phyloP scores from a whole-genome alignment of 2,888 invertebrate genomes.

The Alcis repandata region DNA sequence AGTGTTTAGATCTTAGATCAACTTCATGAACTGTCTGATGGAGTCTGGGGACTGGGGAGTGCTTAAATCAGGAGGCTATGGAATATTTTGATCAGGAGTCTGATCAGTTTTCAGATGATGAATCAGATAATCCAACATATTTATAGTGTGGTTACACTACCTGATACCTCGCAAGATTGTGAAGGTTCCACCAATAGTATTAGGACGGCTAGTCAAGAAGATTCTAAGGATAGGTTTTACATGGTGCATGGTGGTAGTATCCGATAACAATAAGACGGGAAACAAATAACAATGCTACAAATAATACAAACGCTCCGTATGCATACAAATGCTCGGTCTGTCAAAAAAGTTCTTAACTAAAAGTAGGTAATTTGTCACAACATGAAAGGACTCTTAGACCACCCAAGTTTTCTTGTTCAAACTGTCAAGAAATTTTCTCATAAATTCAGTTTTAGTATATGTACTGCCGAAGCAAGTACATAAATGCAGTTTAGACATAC shows the following conservation, averaged over 20 bases:
- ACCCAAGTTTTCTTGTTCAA: not conserved
- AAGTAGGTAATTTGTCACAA: not conserved
- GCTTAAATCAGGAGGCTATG: not conserved
- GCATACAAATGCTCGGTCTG: constrained; percentile 60
- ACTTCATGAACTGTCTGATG: too few species aligned
- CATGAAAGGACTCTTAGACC: not conserved
- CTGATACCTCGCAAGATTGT: not conserved
- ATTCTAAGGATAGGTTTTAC: not conserved
- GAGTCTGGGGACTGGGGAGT: too few species aligned
- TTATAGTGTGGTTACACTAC: not conserved
- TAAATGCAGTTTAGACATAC: constrained; percentile 24
- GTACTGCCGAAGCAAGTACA: too few species aligned
- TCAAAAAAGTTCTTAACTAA: constrained; percentile 59
- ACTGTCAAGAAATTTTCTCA: not conserved
- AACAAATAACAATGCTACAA: constrained; percentile 48
- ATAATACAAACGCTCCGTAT: constrained; percentile 56
- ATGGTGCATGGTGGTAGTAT: not conserved
- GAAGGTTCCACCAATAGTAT: not conserved
- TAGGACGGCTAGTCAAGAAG: not conserved
- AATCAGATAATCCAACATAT: not conserved
- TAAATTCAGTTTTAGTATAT: too few species aligned
- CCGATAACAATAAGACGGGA: constrained; percentile 7
- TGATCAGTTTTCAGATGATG: not conserved
- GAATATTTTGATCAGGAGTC: not conserved
- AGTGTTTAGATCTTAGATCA: too few species aligned